Evolutionary conservation across 1,140 invertebrate genomes (phyloP).

Genomic region (Bombus cullumanus): DNA sequence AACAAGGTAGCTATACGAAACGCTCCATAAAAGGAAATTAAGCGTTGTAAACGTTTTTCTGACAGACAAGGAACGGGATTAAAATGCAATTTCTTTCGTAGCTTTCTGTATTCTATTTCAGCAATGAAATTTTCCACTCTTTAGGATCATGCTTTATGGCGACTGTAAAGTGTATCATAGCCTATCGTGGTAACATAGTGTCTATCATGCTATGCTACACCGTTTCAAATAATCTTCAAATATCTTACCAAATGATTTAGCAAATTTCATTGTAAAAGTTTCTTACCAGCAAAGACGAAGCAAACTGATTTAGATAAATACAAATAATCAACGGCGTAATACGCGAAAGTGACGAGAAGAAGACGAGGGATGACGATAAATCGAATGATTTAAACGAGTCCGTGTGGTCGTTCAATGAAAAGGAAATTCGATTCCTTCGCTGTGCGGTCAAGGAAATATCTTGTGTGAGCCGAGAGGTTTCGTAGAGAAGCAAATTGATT

Average conservation of each 20-base stretch:
- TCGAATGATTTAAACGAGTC: constrained; percentile 45
- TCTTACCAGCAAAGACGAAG: too few species aligned
- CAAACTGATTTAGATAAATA: too few species aligned
- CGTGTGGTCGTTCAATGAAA: neutral
- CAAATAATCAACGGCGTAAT: neutral
- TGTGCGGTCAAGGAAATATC: constrained; percentile 33
- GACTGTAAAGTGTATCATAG: too few species aligned
- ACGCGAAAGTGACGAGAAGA: neutral
- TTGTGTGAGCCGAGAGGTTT: neutral
- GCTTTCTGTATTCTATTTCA: too few species aligned
- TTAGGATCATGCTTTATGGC: too few species aligned
- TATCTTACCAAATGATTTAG: too few species aligned
- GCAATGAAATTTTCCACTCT: too few species aligned
- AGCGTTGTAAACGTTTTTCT: neutral
- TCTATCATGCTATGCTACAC: too few species aligned
- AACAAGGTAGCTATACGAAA: neutral
- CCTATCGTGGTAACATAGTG: too few species aligned
- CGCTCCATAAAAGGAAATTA: neutral
- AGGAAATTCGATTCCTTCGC: constrained; percentile 27
- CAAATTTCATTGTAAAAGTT: too few species aligned
- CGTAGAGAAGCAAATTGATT: constrained; percentile 37
- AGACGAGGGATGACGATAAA: neutral
- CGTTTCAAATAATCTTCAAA: too few species aligned
- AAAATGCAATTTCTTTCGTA: too few species aligned
- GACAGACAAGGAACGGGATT: neutral